These are phyloP conservation scores for Rhinolophus ferrumequinum DNA, from an alignment of 2,113 vertebrate genomes.

Conservation along the genomic window DNA sequence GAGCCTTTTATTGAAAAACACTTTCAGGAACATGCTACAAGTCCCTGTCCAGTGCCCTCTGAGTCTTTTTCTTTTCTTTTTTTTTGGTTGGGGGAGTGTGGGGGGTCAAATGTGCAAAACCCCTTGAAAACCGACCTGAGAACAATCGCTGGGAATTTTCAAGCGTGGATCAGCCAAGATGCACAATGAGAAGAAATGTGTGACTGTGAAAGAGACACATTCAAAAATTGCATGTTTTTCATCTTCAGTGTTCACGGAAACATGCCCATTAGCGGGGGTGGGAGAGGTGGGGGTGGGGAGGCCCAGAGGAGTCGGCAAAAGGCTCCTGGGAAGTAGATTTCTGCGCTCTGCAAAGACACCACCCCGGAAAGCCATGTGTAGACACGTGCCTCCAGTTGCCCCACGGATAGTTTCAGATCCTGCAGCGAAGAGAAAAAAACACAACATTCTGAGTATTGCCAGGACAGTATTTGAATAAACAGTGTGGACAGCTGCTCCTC, in stretches of 20 bases:
- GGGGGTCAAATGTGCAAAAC: background rate
- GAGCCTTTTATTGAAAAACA: background rate
- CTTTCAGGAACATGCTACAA: accelerated
- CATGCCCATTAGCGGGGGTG: background rate
- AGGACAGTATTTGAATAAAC: conserved; percentile 52
- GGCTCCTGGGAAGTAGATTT: background rate
- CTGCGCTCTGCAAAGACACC: accelerated
- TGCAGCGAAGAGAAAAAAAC: background rate
- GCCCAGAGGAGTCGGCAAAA: background rate
- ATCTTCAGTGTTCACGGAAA: background rate
- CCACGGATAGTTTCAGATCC: background rate
- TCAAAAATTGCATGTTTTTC: background rate
- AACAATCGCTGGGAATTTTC: background rate
- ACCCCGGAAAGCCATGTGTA: background rate
- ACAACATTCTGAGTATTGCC: background rate
- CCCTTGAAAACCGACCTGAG: background rate
- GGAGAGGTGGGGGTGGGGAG: background rate
- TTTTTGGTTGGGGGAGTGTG: background rate
- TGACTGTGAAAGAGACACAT: background rate
- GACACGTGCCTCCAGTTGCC: background rate
- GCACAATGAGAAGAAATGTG: background rate
- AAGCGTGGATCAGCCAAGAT: background rate
- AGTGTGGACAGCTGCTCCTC: conserved; percentile 60
- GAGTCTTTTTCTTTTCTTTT: background rate
- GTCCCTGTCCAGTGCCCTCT: background rate